Evolutionary conservation across 2,797 vertebrate genomes (phyloP).

Genomic region (Enteromius thamalakanensis): DNA sequence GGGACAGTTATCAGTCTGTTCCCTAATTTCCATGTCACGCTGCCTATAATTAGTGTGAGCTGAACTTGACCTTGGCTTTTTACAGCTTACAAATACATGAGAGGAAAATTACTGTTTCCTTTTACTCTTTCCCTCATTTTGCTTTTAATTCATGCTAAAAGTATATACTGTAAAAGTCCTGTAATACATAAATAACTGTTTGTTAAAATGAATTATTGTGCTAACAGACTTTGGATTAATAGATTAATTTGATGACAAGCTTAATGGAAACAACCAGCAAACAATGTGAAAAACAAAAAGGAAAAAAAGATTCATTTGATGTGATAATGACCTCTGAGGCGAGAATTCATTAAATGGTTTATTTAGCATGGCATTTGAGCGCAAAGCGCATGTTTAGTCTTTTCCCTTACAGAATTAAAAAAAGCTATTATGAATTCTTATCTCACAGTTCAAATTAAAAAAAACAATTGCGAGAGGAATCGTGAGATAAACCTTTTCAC

Average conservation of each 20-base stretch:
- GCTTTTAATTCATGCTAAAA: background rate
- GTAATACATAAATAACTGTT: background rate
- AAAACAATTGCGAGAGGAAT: background rate
- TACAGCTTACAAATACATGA: slow-evolving; percentile 28
- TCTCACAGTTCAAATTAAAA: background rate
- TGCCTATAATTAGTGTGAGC: slow-evolving; percentile 56
- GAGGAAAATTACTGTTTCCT: slow-evolving; percentile 26
- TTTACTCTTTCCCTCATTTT: background rate
- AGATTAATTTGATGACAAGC: slow-evolving; percentile 12
- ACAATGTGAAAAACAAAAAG: background rate
- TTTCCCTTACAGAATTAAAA: background rate
- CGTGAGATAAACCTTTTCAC: background rate
- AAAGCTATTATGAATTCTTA: background rate
- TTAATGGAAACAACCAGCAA: background rate
- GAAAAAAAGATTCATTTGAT: background rate
- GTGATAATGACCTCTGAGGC: background rate
- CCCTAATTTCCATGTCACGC: slow-evolving; percentile 55
- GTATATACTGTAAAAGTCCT: background rate
- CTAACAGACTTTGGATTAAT: slow-evolving; percentile 9
- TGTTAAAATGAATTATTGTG: background rate
- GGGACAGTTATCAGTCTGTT: slow-evolving; percentile 59
- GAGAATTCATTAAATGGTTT: background rate
- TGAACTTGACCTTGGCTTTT: slow-evolving; percentile 60
- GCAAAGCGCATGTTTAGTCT: background rate
- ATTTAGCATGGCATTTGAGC: background rate